Evolutionary conservation across 1,140 invertebrate genomes (phyloP).

Genomic region (Spodoptera frugiperda): DNA sequence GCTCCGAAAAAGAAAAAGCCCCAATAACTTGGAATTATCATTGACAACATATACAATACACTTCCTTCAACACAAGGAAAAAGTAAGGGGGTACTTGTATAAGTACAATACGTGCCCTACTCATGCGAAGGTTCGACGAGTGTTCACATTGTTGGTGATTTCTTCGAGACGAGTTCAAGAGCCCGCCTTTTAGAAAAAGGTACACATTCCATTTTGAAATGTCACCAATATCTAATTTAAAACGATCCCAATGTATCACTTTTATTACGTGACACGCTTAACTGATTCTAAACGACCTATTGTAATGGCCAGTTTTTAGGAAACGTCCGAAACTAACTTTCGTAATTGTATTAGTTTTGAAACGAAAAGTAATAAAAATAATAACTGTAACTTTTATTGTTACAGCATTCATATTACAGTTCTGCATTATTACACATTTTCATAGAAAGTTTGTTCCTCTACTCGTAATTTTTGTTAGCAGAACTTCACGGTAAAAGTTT

Average conservation of each 20-base stretch:
- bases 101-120: constrained; percentile 50
- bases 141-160: constrained; percentile 46
- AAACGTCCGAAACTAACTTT: not conserved
- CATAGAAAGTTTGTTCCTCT: not conserved
- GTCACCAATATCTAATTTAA: constrained; percentile 16
- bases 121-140: constrained; percentile 41
- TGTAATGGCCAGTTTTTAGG: not conserved
- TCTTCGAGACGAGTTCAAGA: constrained; percentile 40
- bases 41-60: constrained; percentile 42
- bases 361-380: not conserved
- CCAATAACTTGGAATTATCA: constrained; percentile 43
- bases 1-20: constrained; percentile 17
- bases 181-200: constrained; percentile 13
- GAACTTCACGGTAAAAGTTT: too few relatives aligned
- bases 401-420: not conserved
- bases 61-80: constrained; percentile 37
- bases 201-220: constrained; percentile 39
- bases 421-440: constrained; percentile 9
- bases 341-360: constrained; percentile 3
- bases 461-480: too few relatives aligned
- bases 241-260: not conserved
- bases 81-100: constrained; percentile 45
- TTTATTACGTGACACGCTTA: not conserved
- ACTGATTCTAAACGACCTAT: not conserved
- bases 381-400: not conserved